Evolutionary conservation across 2,797 vertebrate species (phyloP).

Genomic region (Threskiornis aethiopicus): DNA sequence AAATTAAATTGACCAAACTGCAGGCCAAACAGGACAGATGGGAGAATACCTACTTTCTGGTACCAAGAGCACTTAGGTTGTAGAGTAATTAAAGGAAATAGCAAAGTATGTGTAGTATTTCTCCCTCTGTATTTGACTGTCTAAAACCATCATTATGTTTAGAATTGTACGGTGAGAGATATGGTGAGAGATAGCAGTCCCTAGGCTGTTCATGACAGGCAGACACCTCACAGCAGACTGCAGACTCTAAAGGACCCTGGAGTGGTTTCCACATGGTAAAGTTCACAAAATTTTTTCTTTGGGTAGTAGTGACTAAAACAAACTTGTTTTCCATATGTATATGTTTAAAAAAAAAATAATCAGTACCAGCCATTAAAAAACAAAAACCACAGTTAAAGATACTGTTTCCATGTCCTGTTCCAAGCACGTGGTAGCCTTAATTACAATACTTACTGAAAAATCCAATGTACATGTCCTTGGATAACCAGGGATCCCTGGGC

Average conservation of each 20-base stretch:
- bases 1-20: background rate
- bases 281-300: background rate
- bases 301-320: background rate
- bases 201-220: fast-evolving
- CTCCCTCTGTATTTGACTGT: background rate
- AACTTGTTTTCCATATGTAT: background rate
- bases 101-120: background rate
- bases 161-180: background rate
- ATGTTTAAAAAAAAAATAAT: background rate
- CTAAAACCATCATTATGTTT: background rate
- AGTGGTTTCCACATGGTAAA: background rate
- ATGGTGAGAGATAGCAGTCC: background rate
- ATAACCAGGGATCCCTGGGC: constrained; percentile 94
- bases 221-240: background rate
- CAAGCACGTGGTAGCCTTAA: background rate
- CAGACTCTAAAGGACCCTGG: background rate
- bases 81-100: background rate
- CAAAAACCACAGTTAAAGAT: background rate
- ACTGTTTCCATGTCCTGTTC: background rate
- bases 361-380: background rate
- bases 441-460: constrained; percentile 86
- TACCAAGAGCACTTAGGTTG: background rate
- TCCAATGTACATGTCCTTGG: constrained; percentile 94
- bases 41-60: background rate
- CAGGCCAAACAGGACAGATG: background rate